Evolutionary conservation across 2,797 vertebrate species (phyloP).

Genomic region (Falco rusticolus): DNA sequence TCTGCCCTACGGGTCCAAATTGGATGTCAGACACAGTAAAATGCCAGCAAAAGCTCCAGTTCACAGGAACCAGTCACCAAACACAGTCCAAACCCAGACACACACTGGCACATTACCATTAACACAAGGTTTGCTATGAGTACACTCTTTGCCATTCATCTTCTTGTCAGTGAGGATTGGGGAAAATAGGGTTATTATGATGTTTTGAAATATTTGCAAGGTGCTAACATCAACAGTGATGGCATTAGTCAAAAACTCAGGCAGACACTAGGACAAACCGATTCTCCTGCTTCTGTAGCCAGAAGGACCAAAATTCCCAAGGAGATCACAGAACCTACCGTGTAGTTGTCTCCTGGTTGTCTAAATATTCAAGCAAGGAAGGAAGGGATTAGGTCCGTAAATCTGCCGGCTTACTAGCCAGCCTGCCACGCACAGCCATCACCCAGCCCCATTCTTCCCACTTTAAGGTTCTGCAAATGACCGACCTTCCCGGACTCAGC

Average conservation of each 20-base stretch:
- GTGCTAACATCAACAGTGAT: neutral
- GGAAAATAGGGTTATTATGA: neutral
- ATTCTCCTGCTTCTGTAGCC: neutral
- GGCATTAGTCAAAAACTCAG: neutral
- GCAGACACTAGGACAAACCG: neutral
- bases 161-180: neutral
- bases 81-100: constrained; percentile 19
- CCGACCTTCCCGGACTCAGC: neutral
- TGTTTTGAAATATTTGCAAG: neutral
- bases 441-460: neutral
- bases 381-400: neutral
- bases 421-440: neutral
- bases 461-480: neutral
- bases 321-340: neutral
- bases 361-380: neutral
- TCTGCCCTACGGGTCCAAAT: constrained; percentile 28
- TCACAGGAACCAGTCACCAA: neutral
- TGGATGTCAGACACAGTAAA: constrained; percentile 37
- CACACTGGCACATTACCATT: neutral
- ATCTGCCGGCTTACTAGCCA: neutral
- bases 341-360: neutral
- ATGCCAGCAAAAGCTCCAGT: constrained; percentile 21
- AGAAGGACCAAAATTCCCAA: neutral
- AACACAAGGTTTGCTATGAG: neutral
- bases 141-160: neutral